Conservation (phyloP, 2,888 invertebrate genomes). For the Drosophila helvetica region DNA sequence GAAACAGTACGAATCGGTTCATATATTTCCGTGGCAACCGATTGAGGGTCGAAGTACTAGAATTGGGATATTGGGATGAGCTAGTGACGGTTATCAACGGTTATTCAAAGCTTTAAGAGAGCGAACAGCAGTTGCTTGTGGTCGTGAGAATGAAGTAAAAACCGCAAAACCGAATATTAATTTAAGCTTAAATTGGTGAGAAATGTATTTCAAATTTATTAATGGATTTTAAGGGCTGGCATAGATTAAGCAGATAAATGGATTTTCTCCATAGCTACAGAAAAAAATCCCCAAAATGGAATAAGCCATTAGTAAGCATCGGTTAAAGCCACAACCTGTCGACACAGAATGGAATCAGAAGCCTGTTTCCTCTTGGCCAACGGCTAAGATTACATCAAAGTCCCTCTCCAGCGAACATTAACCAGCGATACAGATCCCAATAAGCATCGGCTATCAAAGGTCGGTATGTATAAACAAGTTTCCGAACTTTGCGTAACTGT, state of each 20-base stretch:
- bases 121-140: neutral
- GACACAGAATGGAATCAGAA: no score
- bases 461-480: neutral
- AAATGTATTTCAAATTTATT: no score
- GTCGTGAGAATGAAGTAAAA: neutral
- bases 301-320: neutral
- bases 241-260: no score
- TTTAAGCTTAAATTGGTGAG: no score
- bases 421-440: slow-evolving; percentile 9
- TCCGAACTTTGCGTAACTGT: slow-evolving; percentile 1
- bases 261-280: no score
- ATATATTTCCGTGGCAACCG: neutral
- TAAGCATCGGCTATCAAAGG: neutral
- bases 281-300: no score
- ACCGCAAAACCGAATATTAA: no score
- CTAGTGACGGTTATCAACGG: neutral
- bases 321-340: neutral
- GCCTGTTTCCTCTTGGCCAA: no score
- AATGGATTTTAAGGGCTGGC: no score
- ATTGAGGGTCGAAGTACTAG: neutral
- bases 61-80: no score
- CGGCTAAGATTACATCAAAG: slow-evolving; percentile 9
- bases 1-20: neutral
- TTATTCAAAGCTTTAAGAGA: neutral
- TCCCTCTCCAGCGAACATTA: neutral